A percentile compares a stretch with the other conserved stretches of the same genome.
phyloP scores from a whole-genome alignment of 2,797 vertebrate genomes.

The Amblyraja radiata region DNA sequence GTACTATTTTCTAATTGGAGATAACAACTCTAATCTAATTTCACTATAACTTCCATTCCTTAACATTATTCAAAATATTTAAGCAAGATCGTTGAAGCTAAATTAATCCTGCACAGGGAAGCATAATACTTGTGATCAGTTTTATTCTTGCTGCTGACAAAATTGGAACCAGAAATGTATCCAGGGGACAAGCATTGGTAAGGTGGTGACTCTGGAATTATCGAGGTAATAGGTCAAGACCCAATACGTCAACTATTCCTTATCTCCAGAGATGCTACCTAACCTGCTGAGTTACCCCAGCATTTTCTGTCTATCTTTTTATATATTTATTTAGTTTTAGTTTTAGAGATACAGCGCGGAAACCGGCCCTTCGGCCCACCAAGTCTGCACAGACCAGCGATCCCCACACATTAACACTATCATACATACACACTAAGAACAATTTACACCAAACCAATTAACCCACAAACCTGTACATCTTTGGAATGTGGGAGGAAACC shows the following conservation, averaged over 20 bases:
- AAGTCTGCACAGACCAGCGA: too few species aligned
- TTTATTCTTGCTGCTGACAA: neutral
- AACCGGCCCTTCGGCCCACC: too few species aligned
- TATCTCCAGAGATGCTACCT: too few species aligned
- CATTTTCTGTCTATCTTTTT: neutral
- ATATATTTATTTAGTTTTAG: neutral
- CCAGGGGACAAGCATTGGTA: neutral
- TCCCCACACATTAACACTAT: too few species aligned
- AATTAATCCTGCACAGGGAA: neutral
- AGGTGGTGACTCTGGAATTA: neutral
- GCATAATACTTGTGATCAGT: neutral
- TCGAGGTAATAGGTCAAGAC: too few species aligned
- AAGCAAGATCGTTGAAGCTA: neutral
- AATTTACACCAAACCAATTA: too few species aligned
- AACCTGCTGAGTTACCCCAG: too few species aligned
- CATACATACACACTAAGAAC: too few species aligned
- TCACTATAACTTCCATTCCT: neutral
- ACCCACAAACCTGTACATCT: too few species aligned
- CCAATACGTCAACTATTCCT: too few species aligned
- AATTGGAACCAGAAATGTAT: neutral
- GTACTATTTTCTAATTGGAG: neutral
- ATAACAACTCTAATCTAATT: neutral
- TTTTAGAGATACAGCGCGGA: too few species aligned
- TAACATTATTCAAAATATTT: neutral
- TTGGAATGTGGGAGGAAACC: too few species aligned